Base-by-base conservation (phyloP, 2,113 vertebrate genomes). In the Proterorhinus semilunaris region DNA sequence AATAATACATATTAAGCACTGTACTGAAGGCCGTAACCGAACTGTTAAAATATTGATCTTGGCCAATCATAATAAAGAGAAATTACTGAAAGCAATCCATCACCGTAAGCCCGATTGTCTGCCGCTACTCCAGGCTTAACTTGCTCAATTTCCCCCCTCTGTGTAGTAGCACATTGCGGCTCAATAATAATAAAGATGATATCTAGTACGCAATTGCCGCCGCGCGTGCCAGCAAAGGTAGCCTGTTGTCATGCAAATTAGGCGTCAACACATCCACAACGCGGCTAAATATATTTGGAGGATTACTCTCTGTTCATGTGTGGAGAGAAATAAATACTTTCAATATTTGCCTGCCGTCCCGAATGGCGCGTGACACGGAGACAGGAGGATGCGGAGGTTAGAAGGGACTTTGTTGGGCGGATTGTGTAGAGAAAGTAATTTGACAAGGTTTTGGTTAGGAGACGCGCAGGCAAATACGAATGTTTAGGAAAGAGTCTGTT, bases 1-100 rank as follows among this genome's bases (percentile, higher is more conserved):
- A 93, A 92, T 92, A 91, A 93, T 91, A 84, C 92, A 91, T 92
- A 87, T 86, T 88, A 89, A 91, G 79, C 82, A 78, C 83, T 82
- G 79, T 86, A 91, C 87, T 86, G 87, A 91, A 85, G 89, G 83
- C 88, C 81, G 61, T 89, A 90, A 90, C 87, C 63, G 79, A 91
- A 91, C 85, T 91, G 89, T 89, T 91, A 89, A 91, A 93, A 93
- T 93, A 93, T 92, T 92, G 91, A 93, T 93, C 88, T 91, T 90
- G 84, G 81, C 91, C 88, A 91, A 91, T 93, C 89, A 90, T 90
- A 92, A 93, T 91, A 88, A 91, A 88, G 86, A 88, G 84, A 90
- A 90, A 93, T 91, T 86, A 93, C 89, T 88, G 89, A 89, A 82
- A 90, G 88, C 83, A 67, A 92, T 93, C 91, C 88, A 89, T 92